Evolutionary conservation across 2,113 vertebrate genomes (phyloP), one percentile per base, ranked within the genome.

Genomic region (Lophura nycthemera): DNA sequence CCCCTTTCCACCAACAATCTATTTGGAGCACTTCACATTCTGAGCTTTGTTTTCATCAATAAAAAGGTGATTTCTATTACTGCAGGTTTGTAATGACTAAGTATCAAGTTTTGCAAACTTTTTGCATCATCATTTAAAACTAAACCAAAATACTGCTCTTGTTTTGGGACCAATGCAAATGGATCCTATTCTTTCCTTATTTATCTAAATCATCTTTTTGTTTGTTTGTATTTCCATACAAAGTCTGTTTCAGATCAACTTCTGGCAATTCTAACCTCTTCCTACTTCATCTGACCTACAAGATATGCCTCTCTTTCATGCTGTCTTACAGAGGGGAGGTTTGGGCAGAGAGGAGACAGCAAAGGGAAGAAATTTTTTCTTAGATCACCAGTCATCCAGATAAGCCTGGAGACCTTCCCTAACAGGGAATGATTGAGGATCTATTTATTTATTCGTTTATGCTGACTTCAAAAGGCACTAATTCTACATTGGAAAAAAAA

Each of bases 211-310:
- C 75, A 82, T 57, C 42, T 73, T 60, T 78, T 67, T 81, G 64
- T 83, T 83, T 61, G 7, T 63, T 89, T 90, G 56, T 85, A 75
- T 84, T 94, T 63, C 30, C 32, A 78, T 75, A 13, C 45, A 86
- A 74, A 59, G 34, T 34, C 80, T 1, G 0, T 29, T 84, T 87
- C 78, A 75, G 30, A 43, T 84, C 74, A 57, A 84, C 52, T 93
- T 85, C 38, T 89, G 63, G 38, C 71, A 88, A 50, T 89, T 87
- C 47, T 84, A 87, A 87, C 60, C 85, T 85, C 61, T 72, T 72
- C 38, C 29, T 86, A 48, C 56, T 89, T 91, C 87, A 75, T 85
- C 71, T 95, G 90, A 95, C 75, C 71, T 85, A 43, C 25, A 69
- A 82, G 88, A 82, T 89, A 79, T 8, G 11, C 21, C 27, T 76